Percentiles rank a stretch among this genome's conserved stretches.
phyloP scores from a whole-genome alignment of 1,140 invertebrate genomes.

The Drosophila equinoxialis region DNA sequence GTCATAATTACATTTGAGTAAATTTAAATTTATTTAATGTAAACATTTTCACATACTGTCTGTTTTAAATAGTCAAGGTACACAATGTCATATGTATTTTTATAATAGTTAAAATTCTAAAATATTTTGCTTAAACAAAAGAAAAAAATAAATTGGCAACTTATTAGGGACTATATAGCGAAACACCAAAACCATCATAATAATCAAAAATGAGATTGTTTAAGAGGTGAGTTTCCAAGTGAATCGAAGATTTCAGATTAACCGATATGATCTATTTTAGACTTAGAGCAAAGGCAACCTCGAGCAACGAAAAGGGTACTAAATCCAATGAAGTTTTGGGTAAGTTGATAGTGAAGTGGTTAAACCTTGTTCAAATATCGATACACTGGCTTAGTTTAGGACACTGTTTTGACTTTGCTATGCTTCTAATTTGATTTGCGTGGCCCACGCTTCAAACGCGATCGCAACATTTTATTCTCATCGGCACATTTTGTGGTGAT shows the following conservation, averaged over 20 bases:
- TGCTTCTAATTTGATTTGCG: slow-evolving; percentile 39
- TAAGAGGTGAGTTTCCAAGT: neutral
- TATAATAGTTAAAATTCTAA: neutral
- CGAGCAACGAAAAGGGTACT: neutral
- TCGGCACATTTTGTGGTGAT: slow-evolving; percentile 86
- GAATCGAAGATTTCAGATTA: neutral
- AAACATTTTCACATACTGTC: neutral
- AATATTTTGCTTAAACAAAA: neutral
- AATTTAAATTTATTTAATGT: neutral
- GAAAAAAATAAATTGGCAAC: neutral
- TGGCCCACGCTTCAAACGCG: slow-evolving; percentile 21
- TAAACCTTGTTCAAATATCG: slow-evolving; percentile 25
- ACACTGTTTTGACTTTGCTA: slow-evolving; percentile 3
- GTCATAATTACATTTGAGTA: neutral
- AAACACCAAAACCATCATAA: neutral
- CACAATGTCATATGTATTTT: neutral
- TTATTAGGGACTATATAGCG: neutral
- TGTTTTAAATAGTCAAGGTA: neutral
- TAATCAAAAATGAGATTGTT: neutral
- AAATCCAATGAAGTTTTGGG: slow-evolving; percentile 12
- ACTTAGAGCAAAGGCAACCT: neutral
- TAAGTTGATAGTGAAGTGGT: slow-evolving; percentile 21
- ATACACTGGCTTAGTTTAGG: slow-evolving; percentile 34
- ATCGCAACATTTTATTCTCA: slow-evolving; percentile 85
- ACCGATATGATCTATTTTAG: neutral